Conservation (phyloP, 2,888 invertebrate genomes). For the Parnassius orleans region DNA sequence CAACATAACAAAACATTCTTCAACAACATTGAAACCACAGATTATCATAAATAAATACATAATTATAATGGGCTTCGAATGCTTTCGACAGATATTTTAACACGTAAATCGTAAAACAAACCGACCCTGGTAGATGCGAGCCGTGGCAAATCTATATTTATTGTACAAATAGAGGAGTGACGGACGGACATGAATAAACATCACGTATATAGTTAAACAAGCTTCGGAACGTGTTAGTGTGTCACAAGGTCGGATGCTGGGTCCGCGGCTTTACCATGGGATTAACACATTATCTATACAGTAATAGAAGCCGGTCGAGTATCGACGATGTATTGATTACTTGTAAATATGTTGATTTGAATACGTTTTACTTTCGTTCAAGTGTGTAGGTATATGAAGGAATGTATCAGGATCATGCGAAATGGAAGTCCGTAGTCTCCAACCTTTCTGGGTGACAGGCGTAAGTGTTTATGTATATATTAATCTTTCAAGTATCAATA, state of each 20-base stretch:
- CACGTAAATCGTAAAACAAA: constrained; percentile 1
- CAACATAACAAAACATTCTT: too few species aligned
- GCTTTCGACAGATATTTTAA: not conserved
- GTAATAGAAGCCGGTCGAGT: too few species aligned
- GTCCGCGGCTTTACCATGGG: constrained; percentile 8
- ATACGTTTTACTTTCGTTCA: too few species aligned
- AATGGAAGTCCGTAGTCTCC: too few species aligned
- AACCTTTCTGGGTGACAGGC: too few species aligned
- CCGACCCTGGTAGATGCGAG: not conserved
- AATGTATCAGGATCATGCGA: too few species aligned
- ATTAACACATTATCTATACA: constrained; percentile 4
- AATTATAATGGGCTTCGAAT: not conserved
- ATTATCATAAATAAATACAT: constrained; percentile 5
- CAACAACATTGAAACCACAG: not conserved
- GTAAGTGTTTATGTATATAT: too few species aligned
- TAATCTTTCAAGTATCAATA: too few species aligned
- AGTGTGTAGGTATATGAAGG: too few species aligned
- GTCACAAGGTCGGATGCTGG: constrained; percentile 16
- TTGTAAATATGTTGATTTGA: too few species aligned
- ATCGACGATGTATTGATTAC: too few species aligned
- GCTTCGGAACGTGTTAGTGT: constrained; percentile 19
- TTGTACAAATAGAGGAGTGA: constrained; percentile 11
- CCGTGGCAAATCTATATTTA: constrained; percentile 11
- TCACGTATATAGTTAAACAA: constrained; percentile 12
- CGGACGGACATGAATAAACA: constrained; percentile 12